Percentiles rank a stretch among this genome's conserved stretches.
Conservation (phyloP, 2,888 invertebrate species). For the Drosophila limbata region DNA sequence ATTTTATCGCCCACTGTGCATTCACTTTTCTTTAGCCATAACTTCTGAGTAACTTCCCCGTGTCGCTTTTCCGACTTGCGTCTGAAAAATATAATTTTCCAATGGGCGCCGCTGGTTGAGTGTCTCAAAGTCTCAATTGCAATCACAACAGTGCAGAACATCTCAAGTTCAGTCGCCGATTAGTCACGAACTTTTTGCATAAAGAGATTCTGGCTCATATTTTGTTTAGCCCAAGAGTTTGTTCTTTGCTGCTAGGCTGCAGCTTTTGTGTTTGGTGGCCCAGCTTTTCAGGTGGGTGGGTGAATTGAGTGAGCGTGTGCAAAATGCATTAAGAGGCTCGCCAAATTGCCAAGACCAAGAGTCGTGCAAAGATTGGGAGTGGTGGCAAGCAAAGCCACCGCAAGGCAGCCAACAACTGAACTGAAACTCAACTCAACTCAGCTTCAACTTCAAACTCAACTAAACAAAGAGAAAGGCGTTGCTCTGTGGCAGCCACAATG, state of each 20-base stretch:
- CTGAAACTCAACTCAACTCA: slow-evolving; percentile 14
- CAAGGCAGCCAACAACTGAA: slow-evolving; percentile 17
- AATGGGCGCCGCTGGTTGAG: slow-evolving; percentile 38
- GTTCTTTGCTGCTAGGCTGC: slow-evolving; percentile 9
- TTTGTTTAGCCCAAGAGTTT: slow-evolving; percentile 28
- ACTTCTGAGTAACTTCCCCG: slow-evolving; percentile 20
- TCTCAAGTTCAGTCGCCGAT: slow-evolving; percentile 72
- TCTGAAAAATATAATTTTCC: slow-evolving; percentile 28
- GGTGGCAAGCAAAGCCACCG: slow-evolving; percentile 56
- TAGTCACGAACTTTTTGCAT: slow-evolving; percentile 80
- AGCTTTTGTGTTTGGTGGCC: slow-evolving; percentile 12
- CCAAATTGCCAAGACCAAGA: slow-evolving; percentile 70
- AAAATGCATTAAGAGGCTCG: slow-evolving; percentile 71
- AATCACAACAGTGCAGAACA: slow-evolving; percentile 56
- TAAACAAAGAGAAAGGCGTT: slow-evolving; percentile 77
- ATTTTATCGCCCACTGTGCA: slow-evolving; percentile 38
- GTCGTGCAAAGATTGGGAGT: slow-evolving; percentile 81
- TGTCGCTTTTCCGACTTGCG: not conserved
- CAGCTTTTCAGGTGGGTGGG: slow-evolving; percentile 51
- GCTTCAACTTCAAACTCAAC: slow-evolving; percentile 17
- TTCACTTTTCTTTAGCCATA: slow-evolving; percentile 57
- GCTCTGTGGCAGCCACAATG: slow-evolving; percentile 52
- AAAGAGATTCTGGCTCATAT: slow-evolving; percentile 60
- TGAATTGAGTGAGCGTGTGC: slow-evolving; percentile 58
- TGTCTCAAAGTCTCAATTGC: slow-evolving; percentile 63